phyloP scores from a whole-genome alignment of 2,113 vertebrate species.

The Osmerus mordax region DNA sequence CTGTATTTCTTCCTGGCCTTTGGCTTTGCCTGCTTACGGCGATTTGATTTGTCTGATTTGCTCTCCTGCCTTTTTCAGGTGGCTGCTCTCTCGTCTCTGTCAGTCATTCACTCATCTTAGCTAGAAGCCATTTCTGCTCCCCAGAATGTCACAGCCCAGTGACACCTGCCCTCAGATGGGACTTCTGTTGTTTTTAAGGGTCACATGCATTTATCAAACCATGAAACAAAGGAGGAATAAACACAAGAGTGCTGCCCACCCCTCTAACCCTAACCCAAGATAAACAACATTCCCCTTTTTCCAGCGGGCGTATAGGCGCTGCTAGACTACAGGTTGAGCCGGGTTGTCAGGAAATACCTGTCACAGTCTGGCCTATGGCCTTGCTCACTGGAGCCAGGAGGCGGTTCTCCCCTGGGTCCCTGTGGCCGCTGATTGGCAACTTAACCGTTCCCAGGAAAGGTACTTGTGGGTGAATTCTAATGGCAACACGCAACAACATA shows the following conservation, averaged over 20 bases:
- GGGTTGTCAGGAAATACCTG: constrained; percentile 27
- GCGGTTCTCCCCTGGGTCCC: constrained; percentile 1
- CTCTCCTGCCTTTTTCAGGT: constrained; percentile 22
- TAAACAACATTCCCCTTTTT: constrained; percentile 46
- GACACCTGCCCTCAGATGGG: constrained; percentile 52
- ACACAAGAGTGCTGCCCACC: constrained; percentile 18
- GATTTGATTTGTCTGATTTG: constrained; percentile 59
- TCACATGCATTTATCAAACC: constrained; percentile 65
- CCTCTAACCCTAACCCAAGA: neutral
- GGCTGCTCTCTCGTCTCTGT: constrained; percentile 13
- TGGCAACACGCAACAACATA: too few relatives aligned
- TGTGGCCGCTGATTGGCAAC: constrained; percentile 15
- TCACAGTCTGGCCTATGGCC: constrained; percentile 35
- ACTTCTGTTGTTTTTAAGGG: constrained; percentile 64
- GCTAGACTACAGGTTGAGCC: constrained; percentile 40
- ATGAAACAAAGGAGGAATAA: constrained; percentile 55
- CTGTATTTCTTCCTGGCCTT: constrained; percentile 51
- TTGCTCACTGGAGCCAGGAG: constrained; percentile 19
- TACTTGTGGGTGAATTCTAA: neutral
- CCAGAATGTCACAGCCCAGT: constrained; percentile 66
- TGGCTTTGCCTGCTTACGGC: constrained; percentile 55
- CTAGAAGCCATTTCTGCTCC: constrained; percentile 64
- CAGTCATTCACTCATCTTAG: constrained; percentile 57
- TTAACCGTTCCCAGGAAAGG: constrained; percentile 8
- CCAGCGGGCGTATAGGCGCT: constrained; percentile 1